Evolutionary conservation across 1,140 invertebrate genomes (phyloP), one percentile per base, ranked within the genome.

Genomic region (Drosophila ironensis): DNA sequence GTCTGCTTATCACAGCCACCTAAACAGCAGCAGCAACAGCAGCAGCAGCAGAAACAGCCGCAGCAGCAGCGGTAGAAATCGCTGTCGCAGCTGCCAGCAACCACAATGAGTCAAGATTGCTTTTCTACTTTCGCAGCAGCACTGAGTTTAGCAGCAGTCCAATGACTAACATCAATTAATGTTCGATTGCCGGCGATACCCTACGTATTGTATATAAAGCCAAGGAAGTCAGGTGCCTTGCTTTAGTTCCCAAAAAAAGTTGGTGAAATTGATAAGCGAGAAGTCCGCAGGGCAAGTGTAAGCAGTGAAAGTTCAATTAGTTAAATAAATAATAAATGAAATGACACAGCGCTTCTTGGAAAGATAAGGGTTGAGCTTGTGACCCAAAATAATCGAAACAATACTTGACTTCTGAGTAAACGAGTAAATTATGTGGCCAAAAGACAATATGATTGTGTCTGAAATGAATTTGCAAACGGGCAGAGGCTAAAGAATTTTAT

Each of bases 81-180:
- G 11, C 24, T 45, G 19, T 42, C 20, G 40, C 53, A 53, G 7
- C 28, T 47, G 42, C 44, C 56, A 53, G 22, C 4, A 27, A 41
- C 28, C 46, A 28, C 40, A 63, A 46, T 60, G 41, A 44, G 22
- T 44, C 41, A 44, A 44, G 41, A n/a, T 19, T 22, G 11, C 20
- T 25, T 12, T 12, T 11, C 40, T 22, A 22, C 20, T 25, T 12
- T 12, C 20, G 41, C 22, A 44, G 22, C 27, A 22, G 8, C 35
- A 22, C 28, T 19, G 19, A 7, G 5, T 6, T n/a, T 2, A 64
- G 22, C 44, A 41, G 33, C 25, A 40, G 64, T n/a, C 70, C 77
- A 78, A 86, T 84, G 78, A 78, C 80, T 86, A 84, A 86, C 73
- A 57, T 46, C 64, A 76, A 84, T 61, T 19, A 27, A 20, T 48